phyloP scores from a whole-genome alignment of 2,888 invertebrate species.

The Gonocerus acuteangulatus region DNA sequence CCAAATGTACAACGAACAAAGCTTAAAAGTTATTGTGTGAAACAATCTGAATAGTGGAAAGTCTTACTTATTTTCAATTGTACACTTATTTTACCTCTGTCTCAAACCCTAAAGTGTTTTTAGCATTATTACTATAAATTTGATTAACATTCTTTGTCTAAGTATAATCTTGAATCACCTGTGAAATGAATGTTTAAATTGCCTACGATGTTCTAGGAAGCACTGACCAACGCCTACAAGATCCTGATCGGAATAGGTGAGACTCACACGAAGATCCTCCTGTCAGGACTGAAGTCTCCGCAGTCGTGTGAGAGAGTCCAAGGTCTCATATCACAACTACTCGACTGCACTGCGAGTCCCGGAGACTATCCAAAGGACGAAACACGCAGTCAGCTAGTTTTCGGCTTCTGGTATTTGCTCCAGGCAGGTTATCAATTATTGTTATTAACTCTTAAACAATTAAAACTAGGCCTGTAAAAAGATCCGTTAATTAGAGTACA shows the following conservation, averaged over 20 bases:
- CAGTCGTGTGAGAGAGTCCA: slow-evolving; percentile 47
- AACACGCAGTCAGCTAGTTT: slow-evolving; percentile 72
- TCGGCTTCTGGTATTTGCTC: slow-evolving; percentile 86
- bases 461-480: too few relatives aligned
- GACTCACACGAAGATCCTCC: slow-evolving; percentile 48
- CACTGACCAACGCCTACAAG: slow-evolving; percentile 58
- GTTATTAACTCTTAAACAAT: neutral
- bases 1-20: too few relatives aligned
- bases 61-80: too few relatives aligned
- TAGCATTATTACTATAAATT: too few relatives aligned
- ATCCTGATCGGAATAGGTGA: slow-evolving; percentile 57
- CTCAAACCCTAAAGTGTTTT: too few relatives aligned
- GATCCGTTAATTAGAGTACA: neutral
- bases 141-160: too few relatives aligned
- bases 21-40: too few relatives aligned
- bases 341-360: slow-evolving; percentile 70
- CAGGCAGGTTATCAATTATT: slow-evolving; percentile 61
- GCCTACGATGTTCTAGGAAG: slow-evolving; percentile 50
- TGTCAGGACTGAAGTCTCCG: slow-evolving; percentile 48
- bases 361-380: slow-evolving; percentile 86
- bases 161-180: too few relatives aligned
- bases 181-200: too few relatives aligned
- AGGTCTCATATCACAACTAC: slow-evolving; percentile 60
- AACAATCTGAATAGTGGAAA: too few relatives aligned
- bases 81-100: too few relatives aligned